Evolutionary conservation across 2,113 vertebrate species (phyloP), one percentile per base, ranked within the genome.

Genomic region (Sprattus sprattus): DNA sequence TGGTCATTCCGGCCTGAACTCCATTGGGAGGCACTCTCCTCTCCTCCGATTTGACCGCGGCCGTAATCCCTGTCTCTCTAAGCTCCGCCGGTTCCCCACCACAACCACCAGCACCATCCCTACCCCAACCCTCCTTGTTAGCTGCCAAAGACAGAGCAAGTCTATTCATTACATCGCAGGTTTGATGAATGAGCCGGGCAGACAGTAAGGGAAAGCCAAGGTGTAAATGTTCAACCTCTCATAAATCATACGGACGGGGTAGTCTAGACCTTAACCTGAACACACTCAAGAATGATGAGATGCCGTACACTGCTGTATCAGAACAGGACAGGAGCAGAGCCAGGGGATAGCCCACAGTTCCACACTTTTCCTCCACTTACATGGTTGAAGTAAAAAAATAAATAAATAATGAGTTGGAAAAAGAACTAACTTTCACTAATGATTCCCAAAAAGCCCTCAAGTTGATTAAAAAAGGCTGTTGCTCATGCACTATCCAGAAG

Each of bases 171-270:
- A 95, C 92, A 91, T 92, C 89, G 93, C 93, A 91, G 84, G 92
- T 86, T 80, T 96, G 95, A 96, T 95, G 94, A 95, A 95, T 94
- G 94, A 93, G 94, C 93, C 90, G 94, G 93, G 94, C 93, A 93
- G 93, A 94, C 93, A 94, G 93, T 94, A 94, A 93, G 93, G 93
- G 94, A 95, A 96, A 96, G 94, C 93, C 92, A 91, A 95, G 95
- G 94, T 95, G 94, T 95, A 95, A 96, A 94, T 93, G 94, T 94
- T 95, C 94, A 95, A 95, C 94, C 94, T 94, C 93, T 92, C 93
- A 95, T 96, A 95, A 95, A 95, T 96, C 95, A 96, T 88, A 87
- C 16, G 78, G 95, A 95, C 93, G 91, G 91, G 86, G 88, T 91
- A 93, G 94, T 95, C 94, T 94, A 94, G 93, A 94, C 94, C 94